A percentile compares a stretch with the other conserved stretches of the same genome.
phyloP scores from a whole-genome alignment of 1,140 invertebrate species.

The Chrysoperla carnea region DNA sequence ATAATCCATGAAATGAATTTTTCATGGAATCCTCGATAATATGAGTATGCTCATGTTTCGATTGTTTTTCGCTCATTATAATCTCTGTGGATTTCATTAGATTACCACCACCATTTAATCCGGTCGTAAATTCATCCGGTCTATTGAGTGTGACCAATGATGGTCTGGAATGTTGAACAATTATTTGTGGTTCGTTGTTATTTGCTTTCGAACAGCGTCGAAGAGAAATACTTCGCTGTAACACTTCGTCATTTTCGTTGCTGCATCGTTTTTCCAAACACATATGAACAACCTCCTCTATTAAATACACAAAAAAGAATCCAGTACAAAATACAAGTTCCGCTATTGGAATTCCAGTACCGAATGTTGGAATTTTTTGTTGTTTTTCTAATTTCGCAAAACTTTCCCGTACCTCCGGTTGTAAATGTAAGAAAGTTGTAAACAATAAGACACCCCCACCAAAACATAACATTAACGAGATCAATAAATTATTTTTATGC shows the following conservation, averaged over 20 bases:
- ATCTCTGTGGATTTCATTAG: conserved; percentile 9
- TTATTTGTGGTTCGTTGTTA: neutral
- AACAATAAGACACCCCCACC: conserved; percentile 66
- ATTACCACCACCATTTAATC: too few species aligned
- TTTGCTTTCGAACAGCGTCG: conserved; percentile 8
- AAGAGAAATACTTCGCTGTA: conserved; percentile 36
- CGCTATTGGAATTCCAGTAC: conserved; percentile 31
- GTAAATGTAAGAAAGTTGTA: conserved; percentile 58
- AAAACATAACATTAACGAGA: conserved; percentile 50
- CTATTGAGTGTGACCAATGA: conserved; percentile 14
- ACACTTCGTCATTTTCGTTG: conserved; percentile 26
- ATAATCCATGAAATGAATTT: conserved; percentile 33
- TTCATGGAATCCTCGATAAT: conserved; percentile 12
- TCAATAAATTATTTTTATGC: conserved; percentile 28
- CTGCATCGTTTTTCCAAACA: conserved; percentile 26
- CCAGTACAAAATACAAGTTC: conserved; percentile 49
- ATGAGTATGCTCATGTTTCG: conserved; percentile 9
- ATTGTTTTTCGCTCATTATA: conserved; percentile 2
- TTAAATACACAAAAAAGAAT: conserved; percentile 54
- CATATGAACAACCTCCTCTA: conserved; percentile 50
- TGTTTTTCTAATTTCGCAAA: conserved; percentile 23
- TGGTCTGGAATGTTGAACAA: too few species aligned
- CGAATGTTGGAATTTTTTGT: conserved; percentile 19
- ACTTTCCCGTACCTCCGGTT: conserved; percentile 50
- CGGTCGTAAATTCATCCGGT: neutral